phyloP scores from a whole-genome alignment of 2,113 vertebrate species.

The Columba livia region DNA sequence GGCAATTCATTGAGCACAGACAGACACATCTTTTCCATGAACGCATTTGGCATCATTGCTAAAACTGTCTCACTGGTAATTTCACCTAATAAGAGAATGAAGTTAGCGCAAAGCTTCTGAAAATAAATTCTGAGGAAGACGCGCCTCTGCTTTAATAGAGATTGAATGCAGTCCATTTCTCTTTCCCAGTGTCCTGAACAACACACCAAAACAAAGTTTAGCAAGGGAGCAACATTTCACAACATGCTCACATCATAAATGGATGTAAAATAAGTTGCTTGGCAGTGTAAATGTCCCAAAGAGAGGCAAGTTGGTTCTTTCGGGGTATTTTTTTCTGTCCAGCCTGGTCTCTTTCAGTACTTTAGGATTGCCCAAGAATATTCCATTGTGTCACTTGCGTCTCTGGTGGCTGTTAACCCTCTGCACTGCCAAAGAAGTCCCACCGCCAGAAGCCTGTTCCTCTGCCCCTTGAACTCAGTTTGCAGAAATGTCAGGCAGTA shows the following conservation, averaged over 20 bases:
- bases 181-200: constrained; percentile 8
- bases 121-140: constrained; percentile 39
- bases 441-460: constrained; percentile 21
- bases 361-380: constrained; percentile 42
- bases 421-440: neutral
- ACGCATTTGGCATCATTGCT: constrained; percentile 32
- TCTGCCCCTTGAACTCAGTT: constrained; percentile 37
- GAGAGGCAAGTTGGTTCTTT: constrained; percentile 9
- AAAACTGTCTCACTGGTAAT: constrained; percentile 43
- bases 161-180: constrained; percentile 62
- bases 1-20: constrained; percentile 37
- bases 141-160: constrained; percentile 15
- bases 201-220: constrained; percentile 36
- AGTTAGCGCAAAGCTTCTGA: constrained; percentile 1
- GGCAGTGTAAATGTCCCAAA: constrained; percentile 39
- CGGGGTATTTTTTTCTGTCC: neutral
- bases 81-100: constrained; percentile 59
- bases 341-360: constrained; percentile 39
- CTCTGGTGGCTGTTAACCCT: constrained; percentile 61
- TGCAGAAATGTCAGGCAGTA: constrained; percentile 50
- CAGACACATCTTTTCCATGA: constrained; percentile 28
- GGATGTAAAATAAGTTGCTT: constrained; percentile 26
- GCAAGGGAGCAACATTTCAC: constrained; percentile 38
- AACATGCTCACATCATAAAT: constrained; percentile 35
- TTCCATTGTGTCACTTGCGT: constrained; percentile 62